phyloP scores from a whole-genome alignment of 2,113 vertebrate genomes.

The Pygoscelis antarcticus region DNA sequence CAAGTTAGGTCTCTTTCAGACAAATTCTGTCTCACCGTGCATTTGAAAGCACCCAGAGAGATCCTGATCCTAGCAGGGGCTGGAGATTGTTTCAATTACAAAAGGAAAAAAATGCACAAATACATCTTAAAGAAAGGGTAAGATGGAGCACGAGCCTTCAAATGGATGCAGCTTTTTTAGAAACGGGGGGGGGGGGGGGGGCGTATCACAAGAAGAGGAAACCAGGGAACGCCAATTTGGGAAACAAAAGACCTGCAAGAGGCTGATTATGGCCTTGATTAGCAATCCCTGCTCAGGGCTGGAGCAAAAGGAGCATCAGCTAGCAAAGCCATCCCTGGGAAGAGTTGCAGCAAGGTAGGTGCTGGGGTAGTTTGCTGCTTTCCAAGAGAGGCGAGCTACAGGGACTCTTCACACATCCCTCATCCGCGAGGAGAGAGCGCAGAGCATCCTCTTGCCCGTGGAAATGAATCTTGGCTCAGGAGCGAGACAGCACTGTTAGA shows the following conservation, averaged over 20 bases:
- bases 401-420: neutral
- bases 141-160: neutral
- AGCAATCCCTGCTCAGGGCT: neutral
- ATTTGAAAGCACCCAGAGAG: neutral
- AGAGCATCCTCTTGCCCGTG: neutral
- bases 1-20: neutral
- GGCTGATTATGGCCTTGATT: neutral
- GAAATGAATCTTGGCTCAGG: conserved; percentile 10
- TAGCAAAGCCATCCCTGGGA: neutral
- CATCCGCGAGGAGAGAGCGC: rapidly evolving
- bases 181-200: neutral
- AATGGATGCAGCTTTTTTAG: neutral
- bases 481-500: neutral
- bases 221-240: neutral
- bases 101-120: neutral
- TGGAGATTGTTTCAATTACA: neutral
- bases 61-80: neutral
- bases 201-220: neutral
- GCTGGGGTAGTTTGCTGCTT: neutral
- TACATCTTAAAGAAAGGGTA: neutral
- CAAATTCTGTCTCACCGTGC: neutral
- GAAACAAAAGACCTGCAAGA: neutral
- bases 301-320: neutral
- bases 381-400: neutral
- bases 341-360: neutral